These are phyloP conservation scores for Zaprionus vittiger DNA, from an alignment of 1,140 invertebrate species.

Conservation along the genomic window DNA sequence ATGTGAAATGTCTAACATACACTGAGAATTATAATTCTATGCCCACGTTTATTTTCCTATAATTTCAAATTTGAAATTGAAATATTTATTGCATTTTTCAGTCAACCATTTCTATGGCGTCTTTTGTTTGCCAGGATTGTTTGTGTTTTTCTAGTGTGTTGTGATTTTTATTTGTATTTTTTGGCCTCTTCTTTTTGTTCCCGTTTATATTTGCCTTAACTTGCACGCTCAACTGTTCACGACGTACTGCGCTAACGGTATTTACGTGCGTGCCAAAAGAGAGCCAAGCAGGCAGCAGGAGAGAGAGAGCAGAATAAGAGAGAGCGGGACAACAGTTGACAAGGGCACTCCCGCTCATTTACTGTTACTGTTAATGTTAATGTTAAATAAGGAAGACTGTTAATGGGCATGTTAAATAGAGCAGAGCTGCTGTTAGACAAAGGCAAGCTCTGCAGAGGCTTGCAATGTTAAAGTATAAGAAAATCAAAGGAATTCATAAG, in stretches of 20 bases:
- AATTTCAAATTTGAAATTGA: too few species aligned
- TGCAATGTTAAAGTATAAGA: background rate
- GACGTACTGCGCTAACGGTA: conserved; percentile 77
- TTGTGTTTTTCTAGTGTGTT: conserved; percentile 30
- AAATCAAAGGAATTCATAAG: background rate
- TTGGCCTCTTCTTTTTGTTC: conserved; percentile 32
- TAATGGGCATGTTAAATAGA: background rate
- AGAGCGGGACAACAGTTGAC: conserved; percentile 4
- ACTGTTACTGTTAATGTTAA: conserved; percentile 19
- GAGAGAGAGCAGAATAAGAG: background rate
- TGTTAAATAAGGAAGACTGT: background rate
- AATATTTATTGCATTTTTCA: conserved; percentile 15
- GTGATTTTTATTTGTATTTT: conserved; percentile 17
- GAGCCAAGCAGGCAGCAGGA: conserved; percentile 13
- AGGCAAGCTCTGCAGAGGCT: background rate
- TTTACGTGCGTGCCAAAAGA: conserved; percentile 54
- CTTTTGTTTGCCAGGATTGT: conserved; percentile 20
- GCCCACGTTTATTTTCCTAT: background rate
- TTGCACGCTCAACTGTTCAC: conserved; percentile 78
- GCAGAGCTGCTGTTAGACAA: conserved; percentile 1
- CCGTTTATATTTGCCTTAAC: conserved; percentile 47
- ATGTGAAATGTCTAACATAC: background rate
- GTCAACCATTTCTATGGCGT: conserved; percentile 53
- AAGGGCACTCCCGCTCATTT: conserved; percentile 32
- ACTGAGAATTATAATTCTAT: background rate